phyloP scores from a whole-genome alignment of 1,140 invertebrate species.

The Drosophila nannoptera region DNA sequence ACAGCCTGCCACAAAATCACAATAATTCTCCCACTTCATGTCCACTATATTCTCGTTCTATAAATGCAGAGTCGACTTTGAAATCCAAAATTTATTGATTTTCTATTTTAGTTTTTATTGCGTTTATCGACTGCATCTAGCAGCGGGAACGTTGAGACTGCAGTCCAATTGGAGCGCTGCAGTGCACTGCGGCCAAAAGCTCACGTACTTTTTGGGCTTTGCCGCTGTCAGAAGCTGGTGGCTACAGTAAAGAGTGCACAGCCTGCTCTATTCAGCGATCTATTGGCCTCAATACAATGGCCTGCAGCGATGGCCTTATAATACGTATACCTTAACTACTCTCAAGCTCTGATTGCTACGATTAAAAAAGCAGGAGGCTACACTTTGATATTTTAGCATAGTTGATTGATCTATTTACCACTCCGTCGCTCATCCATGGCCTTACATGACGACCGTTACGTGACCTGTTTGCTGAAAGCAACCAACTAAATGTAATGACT shows the following conservation, averaged over 20 bases:
- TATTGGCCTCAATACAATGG: too few relatives aligned
- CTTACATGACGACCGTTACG: not conserved
- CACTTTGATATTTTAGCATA: not conserved
- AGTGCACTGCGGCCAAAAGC: constrained; percentile 16
- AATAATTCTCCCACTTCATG: constrained; percentile 78
- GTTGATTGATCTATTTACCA: constrained; percentile 36
- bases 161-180: constrained; percentile 15
- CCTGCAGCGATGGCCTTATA: too few relatives aligned
- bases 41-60: not conserved
- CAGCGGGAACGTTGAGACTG: constrained; percentile 49
- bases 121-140: constrained; percentile 52
- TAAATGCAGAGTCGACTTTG: constrained; percentile 13
- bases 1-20: constrained; percentile 72
- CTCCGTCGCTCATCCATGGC: constrained; percentile 46
- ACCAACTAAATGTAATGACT: constrained; percentile 44
- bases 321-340: not conserved
- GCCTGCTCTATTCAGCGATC: too few relatives aligned
- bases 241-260: not conserved
- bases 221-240: constrained; percentile 1
- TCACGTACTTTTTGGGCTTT: constrained; percentile 6
- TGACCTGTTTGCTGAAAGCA: constrained; percentile 31
- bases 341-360: not conserved
- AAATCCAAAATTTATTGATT: constrained; percentile 46
- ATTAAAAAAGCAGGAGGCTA: not conserved
- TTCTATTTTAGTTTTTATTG: constrained; percentile 23